Evolutionary conservation across 2,113 vertebrate genomes (phyloP).

Genomic region (Glareola pratincola): DNA sequence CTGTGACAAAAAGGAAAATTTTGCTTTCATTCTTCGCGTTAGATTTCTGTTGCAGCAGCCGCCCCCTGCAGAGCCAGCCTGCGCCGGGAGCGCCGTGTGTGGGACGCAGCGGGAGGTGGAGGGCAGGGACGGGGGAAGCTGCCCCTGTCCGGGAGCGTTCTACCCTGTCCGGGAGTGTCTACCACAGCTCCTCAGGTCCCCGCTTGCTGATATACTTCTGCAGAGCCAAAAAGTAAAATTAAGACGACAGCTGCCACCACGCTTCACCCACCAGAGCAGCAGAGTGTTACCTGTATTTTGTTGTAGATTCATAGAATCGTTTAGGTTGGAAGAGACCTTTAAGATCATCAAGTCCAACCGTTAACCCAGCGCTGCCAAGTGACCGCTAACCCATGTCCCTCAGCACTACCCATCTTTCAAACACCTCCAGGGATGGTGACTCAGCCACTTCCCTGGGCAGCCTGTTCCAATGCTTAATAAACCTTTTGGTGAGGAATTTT

Average conservation of each 20-base stretch:
- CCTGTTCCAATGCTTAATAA: not conserved
- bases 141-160: too few relatives aligned
- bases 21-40: not conserved
- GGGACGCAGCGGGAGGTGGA: not conserved
- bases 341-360: not conserved
- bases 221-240: not conserved
- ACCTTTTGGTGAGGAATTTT: not conserved
- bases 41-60: not conserved
- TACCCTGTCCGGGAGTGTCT: accelerated
- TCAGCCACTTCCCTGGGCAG: not conserved
- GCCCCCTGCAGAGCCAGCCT: not conserved
- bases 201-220: not conserved
- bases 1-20: not conserved
- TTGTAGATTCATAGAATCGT: not conserved
- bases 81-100: accelerated
- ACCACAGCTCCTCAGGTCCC: not conserved
- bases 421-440: not conserved
- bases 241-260: not conserved
- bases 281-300: not conserved
- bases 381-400: not conserved
- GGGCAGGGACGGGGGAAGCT: accelerated
- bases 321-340: not conserved
- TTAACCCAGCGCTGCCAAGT: not conserved
- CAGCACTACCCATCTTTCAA: not conserved
- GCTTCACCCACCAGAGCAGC: not conserved